phyloP scores from a whole-genome alignment of 2,888 invertebrate species.

The Gari tellinella region DNA sequence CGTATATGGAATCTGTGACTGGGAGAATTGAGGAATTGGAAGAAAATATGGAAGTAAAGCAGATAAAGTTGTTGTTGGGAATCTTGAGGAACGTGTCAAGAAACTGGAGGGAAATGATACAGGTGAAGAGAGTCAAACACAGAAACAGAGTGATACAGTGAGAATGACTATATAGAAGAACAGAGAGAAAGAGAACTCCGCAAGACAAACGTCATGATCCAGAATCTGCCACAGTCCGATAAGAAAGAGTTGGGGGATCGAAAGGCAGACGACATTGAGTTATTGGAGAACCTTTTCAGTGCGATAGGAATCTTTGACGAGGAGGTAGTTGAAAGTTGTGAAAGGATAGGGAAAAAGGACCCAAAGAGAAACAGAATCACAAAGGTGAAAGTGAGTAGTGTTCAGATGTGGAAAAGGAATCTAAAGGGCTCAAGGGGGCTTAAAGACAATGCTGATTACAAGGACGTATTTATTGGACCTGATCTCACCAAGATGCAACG shows the following conservation, averaged over 20 bases:
- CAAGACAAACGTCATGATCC: neutral
- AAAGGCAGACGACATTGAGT: neutral
- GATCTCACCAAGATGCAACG: conserved; percentile 1
- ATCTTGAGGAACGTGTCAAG: too few relatives aligned
- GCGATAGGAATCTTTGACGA: neutral
- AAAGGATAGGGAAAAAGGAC: neutral
- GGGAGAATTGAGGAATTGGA: neutral
- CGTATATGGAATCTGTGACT: neutral
- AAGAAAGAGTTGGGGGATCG: neutral
- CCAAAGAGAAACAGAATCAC: neutral
- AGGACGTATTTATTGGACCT: neutral
- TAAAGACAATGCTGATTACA: neutral
- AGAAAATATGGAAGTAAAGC: neutral
- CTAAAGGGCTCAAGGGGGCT: neutral
- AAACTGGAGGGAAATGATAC: too few relatives aligned
- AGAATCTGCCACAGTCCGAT: neutral
- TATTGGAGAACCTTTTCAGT: neutral
- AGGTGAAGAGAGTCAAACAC: too few relatives aligned
- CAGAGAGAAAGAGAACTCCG: neutral
- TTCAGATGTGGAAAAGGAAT: neutral
- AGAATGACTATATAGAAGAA: neutral
- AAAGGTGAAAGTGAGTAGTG: neutral
- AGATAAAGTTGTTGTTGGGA: too few relatives aligned
- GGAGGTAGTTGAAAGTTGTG: neutral
- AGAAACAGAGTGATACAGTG: neutral